A percentile compares a stretch with the other conserved stretches of the same genome.
These are phyloP conservation scores for Taeniopygia guttata DNA, from an alignment of 2,797 vertebrate genomes.

Conservation along the genomic window DNA sequence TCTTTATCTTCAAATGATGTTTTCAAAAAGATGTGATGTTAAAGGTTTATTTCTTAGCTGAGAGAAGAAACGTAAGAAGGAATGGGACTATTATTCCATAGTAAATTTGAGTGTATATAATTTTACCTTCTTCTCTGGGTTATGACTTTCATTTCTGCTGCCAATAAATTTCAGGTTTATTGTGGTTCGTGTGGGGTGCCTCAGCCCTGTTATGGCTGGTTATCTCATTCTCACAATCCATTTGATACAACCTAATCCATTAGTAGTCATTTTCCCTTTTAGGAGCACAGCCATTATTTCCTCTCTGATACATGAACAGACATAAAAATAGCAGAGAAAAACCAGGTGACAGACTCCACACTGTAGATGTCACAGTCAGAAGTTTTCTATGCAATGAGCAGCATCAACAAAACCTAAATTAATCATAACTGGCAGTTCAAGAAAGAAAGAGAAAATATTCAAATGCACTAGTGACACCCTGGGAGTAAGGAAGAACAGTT, in stretches of 20 bases:
- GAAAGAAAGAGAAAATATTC: not conserved
- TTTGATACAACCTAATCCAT: not conserved
- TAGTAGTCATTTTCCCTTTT: not conserved
- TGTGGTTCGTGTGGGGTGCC: not conserved
- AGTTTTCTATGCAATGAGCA: not conserved
- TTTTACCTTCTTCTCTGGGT: not conserved
- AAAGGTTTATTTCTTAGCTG: slow-evolving; percentile 16
- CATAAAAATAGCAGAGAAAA: not conserved
- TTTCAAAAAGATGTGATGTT: not conserved
- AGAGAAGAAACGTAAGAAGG: not conserved
- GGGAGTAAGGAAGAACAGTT: not conserved
- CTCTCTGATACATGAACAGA: not conserved
- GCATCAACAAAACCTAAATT: not conserved
- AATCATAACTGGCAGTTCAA: not conserved
- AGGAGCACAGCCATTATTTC: not conserved
- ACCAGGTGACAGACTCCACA: not conserved
- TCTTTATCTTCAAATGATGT: not conserved
- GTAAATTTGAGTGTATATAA: not conserved
- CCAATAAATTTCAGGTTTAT: not conserved
- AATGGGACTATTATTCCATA: not conserved
- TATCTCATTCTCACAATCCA: not conserved
- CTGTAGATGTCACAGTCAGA: not conserved
- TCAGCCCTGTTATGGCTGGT: not conserved
- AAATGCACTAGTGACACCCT: not conserved
- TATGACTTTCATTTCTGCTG: not conserved